Evolutionary conservation across 2,797 vertebrate species (phyloP), one percentile per base, ranked within the genome.

Genomic region (Sebastes steindachneri): DNA sequence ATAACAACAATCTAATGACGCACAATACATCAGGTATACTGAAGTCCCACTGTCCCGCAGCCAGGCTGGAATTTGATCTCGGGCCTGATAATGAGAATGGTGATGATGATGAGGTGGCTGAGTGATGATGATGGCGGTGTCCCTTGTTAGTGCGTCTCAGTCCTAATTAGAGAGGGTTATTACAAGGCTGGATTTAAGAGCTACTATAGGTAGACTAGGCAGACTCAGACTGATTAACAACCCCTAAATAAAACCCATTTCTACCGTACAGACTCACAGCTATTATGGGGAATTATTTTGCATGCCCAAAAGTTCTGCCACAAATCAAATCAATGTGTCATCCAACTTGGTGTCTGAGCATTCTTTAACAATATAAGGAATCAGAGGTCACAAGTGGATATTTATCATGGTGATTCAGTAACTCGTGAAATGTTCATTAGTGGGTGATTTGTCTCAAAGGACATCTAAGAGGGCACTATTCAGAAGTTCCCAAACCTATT

Each of bases 1-100:
- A 94, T 93, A 94, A 95, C 91, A 95, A 95, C 94, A 94, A 92
- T 90, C 84, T 94, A 94, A 95, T 93, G 93, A 93, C 81, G 76
- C 69, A 88, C 93, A 87, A 93, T 94, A 93, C 88, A 95, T 95
- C 93, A 95, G 93, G 88, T 93, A 86, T 70, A 87, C 83, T 89
- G 88, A 89, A 95, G 88, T 92, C 87, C 88, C 91, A 73, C 93
- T 89, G 77, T 93, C 90, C 90, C 45, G 63, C 71, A 93, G 93
- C 92, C 88, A 89, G 76, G 82, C 86, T 84, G 79, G 87, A 92
- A 93, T 94, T 82, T 93, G 90, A 94, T 93, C 91, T 85, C 80
- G 68, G 82, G 73, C 88, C 87, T 86, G 91, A 92, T 95, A 93
- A 93, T 94, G 94, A 94, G 92, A 93, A 90, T 83, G 89, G 87